Percentiles rank a stretch among this genome's conserved stretches.
Conservation (phyloP, 2,113 vertebrate genomes). For the Grus americana region DNA sequence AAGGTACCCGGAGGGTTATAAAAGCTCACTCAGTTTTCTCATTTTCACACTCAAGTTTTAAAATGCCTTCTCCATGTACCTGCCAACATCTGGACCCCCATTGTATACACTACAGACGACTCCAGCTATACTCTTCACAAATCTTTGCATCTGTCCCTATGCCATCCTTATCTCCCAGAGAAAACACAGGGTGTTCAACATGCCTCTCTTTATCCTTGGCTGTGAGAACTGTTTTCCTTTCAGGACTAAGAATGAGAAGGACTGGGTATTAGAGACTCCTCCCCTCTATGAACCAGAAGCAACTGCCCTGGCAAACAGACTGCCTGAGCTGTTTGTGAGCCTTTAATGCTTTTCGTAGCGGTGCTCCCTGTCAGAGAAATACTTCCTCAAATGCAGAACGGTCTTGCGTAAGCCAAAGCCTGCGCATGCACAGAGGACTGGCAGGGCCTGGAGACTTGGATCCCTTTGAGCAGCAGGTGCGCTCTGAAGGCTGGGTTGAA, state of each 20-base stretch:
- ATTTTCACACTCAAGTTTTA: not conserved
- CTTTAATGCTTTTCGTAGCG: not conserved
- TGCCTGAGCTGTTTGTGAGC: not conserved
- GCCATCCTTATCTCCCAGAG: not conserved
- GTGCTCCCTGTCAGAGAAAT: not conserved
- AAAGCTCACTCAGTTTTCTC: not conserved
- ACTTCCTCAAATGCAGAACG: rapidly evolving
- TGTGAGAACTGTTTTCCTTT: not conserved
- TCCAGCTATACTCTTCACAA: not conserved
- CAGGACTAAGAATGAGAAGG: not conserved
- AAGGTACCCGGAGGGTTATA: not conserved
- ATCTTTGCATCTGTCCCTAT: not conserved
- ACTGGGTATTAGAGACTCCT: not conserved
- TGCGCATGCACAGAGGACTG: not conserved
- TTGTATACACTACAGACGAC: rapidly evolving
- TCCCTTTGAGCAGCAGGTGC: not conserved
- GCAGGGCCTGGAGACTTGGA: not conserved
- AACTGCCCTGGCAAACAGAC: not conserved
- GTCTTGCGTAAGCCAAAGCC: not conserved
- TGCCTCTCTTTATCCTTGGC: not conserved
- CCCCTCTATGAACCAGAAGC: not conserved
- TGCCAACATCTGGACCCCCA: not conserved
- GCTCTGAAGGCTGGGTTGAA: not conserved
- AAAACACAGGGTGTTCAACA: not conserved
- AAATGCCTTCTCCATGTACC: not conserved